phyloP scores from a whole-genome alignment of 1,140 invertebrate genomes.

The Heliothis subflexa region DNA sequence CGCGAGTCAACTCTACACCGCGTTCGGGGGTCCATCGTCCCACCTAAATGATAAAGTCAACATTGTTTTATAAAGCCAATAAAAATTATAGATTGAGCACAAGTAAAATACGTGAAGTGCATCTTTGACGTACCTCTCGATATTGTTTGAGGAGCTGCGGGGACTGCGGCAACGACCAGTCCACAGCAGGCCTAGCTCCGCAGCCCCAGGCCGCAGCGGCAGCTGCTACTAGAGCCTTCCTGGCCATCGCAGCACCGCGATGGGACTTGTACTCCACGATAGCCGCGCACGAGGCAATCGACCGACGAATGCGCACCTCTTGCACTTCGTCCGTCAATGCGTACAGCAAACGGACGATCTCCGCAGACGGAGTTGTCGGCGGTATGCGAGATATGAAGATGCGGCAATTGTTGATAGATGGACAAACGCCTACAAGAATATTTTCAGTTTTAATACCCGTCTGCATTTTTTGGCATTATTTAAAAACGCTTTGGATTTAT shows the following conservation, averaged over 20 bases:
- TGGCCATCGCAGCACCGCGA: slow-evolving; percentile 79
- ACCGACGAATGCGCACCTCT: slow-evolving; percentile 78
- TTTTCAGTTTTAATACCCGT: background rate
- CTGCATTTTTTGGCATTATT: background rate
- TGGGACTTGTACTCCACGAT: slow-evolving; percentile 81
- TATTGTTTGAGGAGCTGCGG: slow-evolving; percentile 79
- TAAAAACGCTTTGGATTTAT: background rate
- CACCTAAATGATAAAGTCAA: slow-evolving; percentile 54
- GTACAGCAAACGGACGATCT: slow-evolving; percentile 78
- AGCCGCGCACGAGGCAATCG: slow-evolving; percentile 71
- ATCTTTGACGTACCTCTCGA: slow-evolving; percentile 66
- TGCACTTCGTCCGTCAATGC: slow-evolving; percentile 80
- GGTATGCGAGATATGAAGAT: slow-evolving; percentile 81
- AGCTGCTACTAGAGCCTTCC: slow-evolving; percentile 77
- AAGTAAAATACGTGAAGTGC: background rate
- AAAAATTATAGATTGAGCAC: background rate
- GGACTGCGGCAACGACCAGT: slow-evolving; percentile 80
- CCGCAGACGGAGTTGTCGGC: slow-evolving; percentile 70
- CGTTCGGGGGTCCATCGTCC: slow-evolving; percentile 77
- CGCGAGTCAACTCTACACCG: slow-evolving; percentile 73
- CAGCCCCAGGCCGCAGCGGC: slow-evolving; percentile 76
- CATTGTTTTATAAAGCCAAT: too few relatives aligned
- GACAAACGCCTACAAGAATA: slow-evolving; percentile 69
- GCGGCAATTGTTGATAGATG: slow-evolving; percentile 82
- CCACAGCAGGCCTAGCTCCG: slow-evolving; percentile 76